Evolutionary conservation across 1,140 invertebrate genomes (phyloP).

Genomic region (Panagrolaimus sp.): DNA sequence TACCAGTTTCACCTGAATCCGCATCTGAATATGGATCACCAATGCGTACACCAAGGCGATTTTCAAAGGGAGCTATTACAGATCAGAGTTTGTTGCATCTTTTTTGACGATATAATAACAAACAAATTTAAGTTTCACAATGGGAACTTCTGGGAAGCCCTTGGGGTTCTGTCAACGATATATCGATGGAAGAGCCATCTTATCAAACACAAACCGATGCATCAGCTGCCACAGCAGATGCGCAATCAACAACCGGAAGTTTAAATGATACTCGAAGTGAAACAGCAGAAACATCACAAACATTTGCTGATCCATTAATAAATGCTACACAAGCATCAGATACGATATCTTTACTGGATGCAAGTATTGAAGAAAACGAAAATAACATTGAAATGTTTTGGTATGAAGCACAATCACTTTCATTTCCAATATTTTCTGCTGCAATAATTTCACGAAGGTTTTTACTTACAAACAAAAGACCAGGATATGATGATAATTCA

Average conservation of each 20-base stretch:
- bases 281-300: background rate
- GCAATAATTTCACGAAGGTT: background rate
- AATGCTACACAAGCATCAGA: background rate
- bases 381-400: background rate
- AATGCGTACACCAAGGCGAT: background rate
- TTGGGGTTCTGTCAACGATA: background rate
- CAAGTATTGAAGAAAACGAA: background rate
- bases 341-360: background rate
- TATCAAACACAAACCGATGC: background rate
- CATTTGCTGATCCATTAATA: background rate
- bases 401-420: background rate
- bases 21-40: background rate
- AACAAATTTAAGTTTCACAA: background rate
- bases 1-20: background rate
- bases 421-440: background rate
- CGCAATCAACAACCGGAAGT: background rate
- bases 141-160: background rate
- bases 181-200: background rate
- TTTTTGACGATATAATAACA: too few species aligned
- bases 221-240: background rate
- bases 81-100: too few species aligned
- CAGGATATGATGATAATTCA: slow-evolving; percentile 5
- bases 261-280: background rate
- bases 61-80: too few species aligned
- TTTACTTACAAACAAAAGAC: background rate